A percentile compares a stretch with the other conserved stretches of the same genome.
These are phyloP conservation scores for Sus scrofa DNA, from an alignment of 2,113 vertebrate species.

Conservation along the genomic window T2T-Sscrofa CM000812.6:34493501-34494000, in stretches of 20 bases:
- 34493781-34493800: too few relatives aligned
- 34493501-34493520: not conserved
- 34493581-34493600: not conserved
- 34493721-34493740: not conserved
- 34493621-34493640: conserved; percentile 4
- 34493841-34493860: too few relatives aligned
- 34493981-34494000: not conserved
- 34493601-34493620: not conserved
- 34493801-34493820: too few relatives aligned
- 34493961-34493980: too few relatives aligned
- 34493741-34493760: too few relatives aligned
- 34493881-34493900: too few relatives aligned
- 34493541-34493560: not conserved
- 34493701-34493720: not conserved
- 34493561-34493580: not conserved
- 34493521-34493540: not conserved
- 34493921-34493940: too few relatives aligned
- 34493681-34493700: not conserved
- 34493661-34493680: not conserved
- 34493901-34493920: too few relatives aligned
- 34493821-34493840: too few relatives aligned
- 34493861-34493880: too few relatives aligned
- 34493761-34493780: too few relatives aligned
- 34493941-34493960: too few relatives aligned
- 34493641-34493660: not conserved